Percentiles rank a stretch among this genome's conserved stretches.
Evolutionary conservation across 1,140 invertebrate genomes (phyloP).

Genomic region (Dufourea novaeangliae): DNA sequence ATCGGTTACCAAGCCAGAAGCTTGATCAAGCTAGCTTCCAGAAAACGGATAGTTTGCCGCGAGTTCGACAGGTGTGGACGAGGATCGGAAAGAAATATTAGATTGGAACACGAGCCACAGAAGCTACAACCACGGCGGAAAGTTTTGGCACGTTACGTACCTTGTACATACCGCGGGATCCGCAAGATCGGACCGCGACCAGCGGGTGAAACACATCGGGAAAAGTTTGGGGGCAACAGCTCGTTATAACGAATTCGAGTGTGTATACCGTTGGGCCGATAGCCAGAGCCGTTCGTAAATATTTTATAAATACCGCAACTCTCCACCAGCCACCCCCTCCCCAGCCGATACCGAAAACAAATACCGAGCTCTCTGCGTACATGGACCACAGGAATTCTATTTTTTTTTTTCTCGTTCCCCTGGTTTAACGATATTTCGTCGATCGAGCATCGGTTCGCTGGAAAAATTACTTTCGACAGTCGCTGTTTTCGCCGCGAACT

Average conservation of each 20-base stretch:
- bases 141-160: background rate
- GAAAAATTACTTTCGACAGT: too few relatives aligned
- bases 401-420: background rate
- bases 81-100: background rate
- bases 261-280: too few relatives aligned
- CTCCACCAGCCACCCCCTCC: too few relatives aligned
- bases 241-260: too few relatives aligned
- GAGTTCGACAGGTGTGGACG: background rate
- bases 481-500: too few relatives aligned
- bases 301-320: slow-evolving; percentile 29
- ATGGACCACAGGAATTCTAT: too few relatives aligned
- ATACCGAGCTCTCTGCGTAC: too few relatives aligned
- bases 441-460: too few relatives aligned
- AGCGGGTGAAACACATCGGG: background rate
- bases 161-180: background rate
- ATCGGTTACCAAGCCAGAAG: too few relatives aligned
- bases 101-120: background rate
- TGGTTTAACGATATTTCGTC: background rate
- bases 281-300: too few relatives aligned
- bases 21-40: too few relatives aligned
- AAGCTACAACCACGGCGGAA: background rate
- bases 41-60: background rate
- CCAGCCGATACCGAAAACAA: too few relatives aligned
- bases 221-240: background rate
- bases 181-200: background rate